Conservation (phyloP, 1,140 invertebrate genomes). For the Atta colombica region DNA sequence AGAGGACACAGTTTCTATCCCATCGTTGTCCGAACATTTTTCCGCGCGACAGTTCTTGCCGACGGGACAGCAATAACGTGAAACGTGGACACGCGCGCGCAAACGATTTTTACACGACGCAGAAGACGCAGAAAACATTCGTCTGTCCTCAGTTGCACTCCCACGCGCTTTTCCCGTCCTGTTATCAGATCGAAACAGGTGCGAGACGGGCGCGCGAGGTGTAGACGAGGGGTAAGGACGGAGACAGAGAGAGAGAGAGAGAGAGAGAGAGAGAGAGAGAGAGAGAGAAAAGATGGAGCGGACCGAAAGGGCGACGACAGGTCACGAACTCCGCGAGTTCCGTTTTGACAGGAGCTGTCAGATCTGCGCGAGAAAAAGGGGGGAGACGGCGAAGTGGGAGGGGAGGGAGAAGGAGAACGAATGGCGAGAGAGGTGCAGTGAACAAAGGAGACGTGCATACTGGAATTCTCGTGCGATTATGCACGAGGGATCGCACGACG, state of each 20-base stretch:
- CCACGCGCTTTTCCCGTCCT: neutral
- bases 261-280: neutral
- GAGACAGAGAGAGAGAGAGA: too few species aligned
- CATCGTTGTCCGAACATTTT: neutral
- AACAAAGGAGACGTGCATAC: conserved; percentile 72
- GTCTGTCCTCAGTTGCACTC: neutral
- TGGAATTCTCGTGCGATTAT: conserved; percentile 54
- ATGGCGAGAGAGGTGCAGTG: conserved; percentile 55
- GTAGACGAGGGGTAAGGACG: neutral
- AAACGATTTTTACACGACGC: conserved; percentile 12
- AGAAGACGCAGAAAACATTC: neutral
- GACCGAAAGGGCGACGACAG: conserved; percentile 47
- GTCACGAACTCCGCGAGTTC: conserved; percentile 59
- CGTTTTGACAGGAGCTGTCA: conserved; percentile 78
- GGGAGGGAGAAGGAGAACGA: conserved; percentile 13
- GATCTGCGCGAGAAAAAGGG: conserved; percentile 7
- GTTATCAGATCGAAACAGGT: conserved; percentile 33
- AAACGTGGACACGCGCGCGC: conserved; percentile 15
- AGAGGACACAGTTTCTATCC: too few species aligned
- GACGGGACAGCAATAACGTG: neutral
- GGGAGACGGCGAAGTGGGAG: neutral
- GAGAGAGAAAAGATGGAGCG: too few species aligned
- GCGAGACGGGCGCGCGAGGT: neutral
- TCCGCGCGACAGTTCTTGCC: neutral
- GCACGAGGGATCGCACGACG: conserved; percentile 18